Evolutionary conservation across 1,140 invertebrate species (phyloP), one percentile per base, ranked within the genome.

Genomic region (Zaprionus gabonicus): DNA sequence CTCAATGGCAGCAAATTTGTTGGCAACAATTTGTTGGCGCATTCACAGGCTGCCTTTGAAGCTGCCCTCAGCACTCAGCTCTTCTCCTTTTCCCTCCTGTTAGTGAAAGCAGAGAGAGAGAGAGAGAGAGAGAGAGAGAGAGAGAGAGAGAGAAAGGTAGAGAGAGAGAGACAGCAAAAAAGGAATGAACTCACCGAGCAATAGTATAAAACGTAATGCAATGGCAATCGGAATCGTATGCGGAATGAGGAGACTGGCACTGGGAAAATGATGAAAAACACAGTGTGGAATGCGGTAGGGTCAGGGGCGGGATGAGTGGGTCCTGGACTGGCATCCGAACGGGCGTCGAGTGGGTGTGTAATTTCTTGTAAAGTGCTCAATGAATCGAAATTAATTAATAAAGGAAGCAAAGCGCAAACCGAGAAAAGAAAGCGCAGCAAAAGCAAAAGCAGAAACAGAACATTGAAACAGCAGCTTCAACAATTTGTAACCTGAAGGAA

Each of bases 341-440:
- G 41, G 57, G 31, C 31, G 56, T 63, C 28, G 59, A 83, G 84
- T 84, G 84, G 84, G 81, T 84, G 84, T 88, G 86, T 83, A 90
- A 90, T 90, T 90, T 77, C 85, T 90, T 90, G 85, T 90, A 85
- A 90, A 90, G 85, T 90, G 85, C 81, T 90, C 85, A 90, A 90
- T 90, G 85, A 90, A 90, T 90, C 85, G 85, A 90, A 90, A 90
- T 90, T 90, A 90, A 90, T 90, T 90, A 90, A 81, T 90, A 90
- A 65, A 57, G 68, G 85, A 88, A 90, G 75, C 78, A 71, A 59
- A 63, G 72, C 51, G 84, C 70, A 70, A 81, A 80, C 57, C 71
- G 44, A 65, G 56, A 75, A 67, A 49, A 49, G 41, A 72, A 55
- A 27, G 20, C 49, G 46, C 53, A 74, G 41, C 36, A 38, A 38